Base-by-base conservation (phyloP, 2,888 invertebrate genomes). In the Dione vanillae region DNA sequence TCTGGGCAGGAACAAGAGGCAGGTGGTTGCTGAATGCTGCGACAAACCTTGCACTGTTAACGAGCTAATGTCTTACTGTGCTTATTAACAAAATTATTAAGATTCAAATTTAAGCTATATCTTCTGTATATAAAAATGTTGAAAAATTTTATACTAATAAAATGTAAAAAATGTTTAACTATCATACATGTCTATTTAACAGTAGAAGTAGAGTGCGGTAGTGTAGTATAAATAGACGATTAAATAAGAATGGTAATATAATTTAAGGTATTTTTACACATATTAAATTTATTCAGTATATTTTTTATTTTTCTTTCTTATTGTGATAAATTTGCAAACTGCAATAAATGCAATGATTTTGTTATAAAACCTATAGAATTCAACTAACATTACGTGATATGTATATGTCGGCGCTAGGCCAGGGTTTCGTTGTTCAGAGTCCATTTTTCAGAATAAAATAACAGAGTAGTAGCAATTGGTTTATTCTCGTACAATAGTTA, bases 21-120 rank as follows among this genome's bases (percentile, higher is more conserved):
- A 80, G 14, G 84, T 84, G 8, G 82, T 76, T 14, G 74, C 74
- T 0, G 80, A 83, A 51, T 86, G 86, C 76, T 86, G 86, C 65
- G 77, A 78, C 3, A 82, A 82, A 16, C 77, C 81, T 0, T 86
- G 86, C 68, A 75, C 78, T 1, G 20, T 61, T 1, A 47, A 74
- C 20, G 74, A 72, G 56, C 41, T 74, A 3, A 35, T 69, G 37
- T 67, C 69, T 1, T 74, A 74, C 12, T 74, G 74, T 14, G 54
- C 54, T 1, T 54, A 54, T 54, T 54, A 54, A 3, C 8, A 35
- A 12, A 1, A 27, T 14, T n/a, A n/a, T n/a, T n/a, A n/a, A 9
- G n/a, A 45, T n/a, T 45, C 1, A 45, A 8, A 52, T 14, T 6
- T 6, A 20, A 6, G 14, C 11, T n/a, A 5, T 14, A 12, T 14